Evolutionary conservation across 1,140 invertebrate species (phyloP), one percentile per base, ranked within the genome.

Genomic region (Callitettix versicolor): DNA sequence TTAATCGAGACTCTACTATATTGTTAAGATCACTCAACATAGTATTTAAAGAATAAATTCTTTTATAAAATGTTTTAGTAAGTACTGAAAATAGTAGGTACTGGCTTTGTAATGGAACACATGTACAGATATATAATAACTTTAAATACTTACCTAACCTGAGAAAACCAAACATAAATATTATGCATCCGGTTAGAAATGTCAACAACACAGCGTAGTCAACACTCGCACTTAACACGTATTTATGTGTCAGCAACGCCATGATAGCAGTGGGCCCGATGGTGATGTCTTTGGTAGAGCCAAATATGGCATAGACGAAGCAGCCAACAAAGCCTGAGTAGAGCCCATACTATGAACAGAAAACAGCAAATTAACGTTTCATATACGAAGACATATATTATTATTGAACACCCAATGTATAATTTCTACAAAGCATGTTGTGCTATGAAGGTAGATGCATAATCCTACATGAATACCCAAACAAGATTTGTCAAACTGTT

Each of bases 301-400:
- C 90, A 64, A 93, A 79, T 18, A 91, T 22, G 15, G 80, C 79
- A 71, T 93, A 95, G 7, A 91, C 74, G 61, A 92, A 83, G 60
- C 85, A 83, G 2, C 88, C 88, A 62, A 82, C 80, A 58, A 92
- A 85, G 0, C 86, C 84, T 14, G 88, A 85, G 69, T 93, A 93
- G 4, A 94, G 71, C 1, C 91, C 91, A 73, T 86, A 88, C 79
- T 89, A 75, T n/a, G n/a, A n/a, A n/a, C n/a, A n/a, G n/a, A n/a
- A n/a, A n/a, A 34, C 6, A 34, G 6, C 14, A n/a, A n/a, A n/a
- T n/a, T n/a, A n/a, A n/a, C n/a, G n/a, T n/a, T n/a, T n/a, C n/a
- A n/a, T n/a, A n/a, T n/a, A n/a, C n/a, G n/a, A n/a, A n/a, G n/a
- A n/a, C n/a, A n/a, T n/a, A n/a, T n/a, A n/a, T n/a, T n/a, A n/a